phyloP scores from a whole-genome alignment of 2,113 vertebrate species.

The Cricetomys ansorgei region DNA sequence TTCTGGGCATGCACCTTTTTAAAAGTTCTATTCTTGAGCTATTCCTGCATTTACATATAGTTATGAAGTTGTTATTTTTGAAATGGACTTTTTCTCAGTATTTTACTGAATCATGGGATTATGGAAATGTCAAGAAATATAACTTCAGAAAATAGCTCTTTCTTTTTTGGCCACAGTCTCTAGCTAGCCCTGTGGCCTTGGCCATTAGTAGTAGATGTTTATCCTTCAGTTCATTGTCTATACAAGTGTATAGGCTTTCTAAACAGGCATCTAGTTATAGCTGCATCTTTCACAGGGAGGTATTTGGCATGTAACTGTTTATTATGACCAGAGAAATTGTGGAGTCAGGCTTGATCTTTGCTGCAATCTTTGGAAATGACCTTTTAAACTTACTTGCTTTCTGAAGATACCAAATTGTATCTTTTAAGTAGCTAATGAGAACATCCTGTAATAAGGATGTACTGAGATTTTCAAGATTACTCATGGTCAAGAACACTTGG shows the following conservation, averaged over 20 bases:
- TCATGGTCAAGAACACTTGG: constrained; percentile 3
- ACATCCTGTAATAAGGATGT: background rate
- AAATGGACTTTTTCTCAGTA: background rate
- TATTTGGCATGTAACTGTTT: background rate
- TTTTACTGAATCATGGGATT: background rate
- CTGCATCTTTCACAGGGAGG: background rate
- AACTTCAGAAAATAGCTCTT: background rate
- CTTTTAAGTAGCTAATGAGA: constrained; percentile 23
- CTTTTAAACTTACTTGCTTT: constrained; percentile 16
- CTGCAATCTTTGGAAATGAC: background rate
- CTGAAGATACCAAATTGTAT: background rate
- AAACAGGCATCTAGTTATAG: background rate
- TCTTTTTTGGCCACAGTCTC: background rate
- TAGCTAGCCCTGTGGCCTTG: background rate
- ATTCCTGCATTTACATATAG: background rate
- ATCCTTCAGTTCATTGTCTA: background rate
- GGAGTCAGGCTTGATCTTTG: background rate
- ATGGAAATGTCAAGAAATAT: background rate
- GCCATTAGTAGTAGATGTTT: background rate
- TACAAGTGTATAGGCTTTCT: background rate
- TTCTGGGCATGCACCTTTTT: background rate
- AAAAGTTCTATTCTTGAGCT: background rate
- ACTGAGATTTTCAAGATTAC: constrained; percentile 21
- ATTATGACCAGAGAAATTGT: background rate
- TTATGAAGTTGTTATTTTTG: background rate